phyloP scores from a whole-genome alignment of 2,888 invertebrate genomes.

The Harmothoe impar region DNA sequence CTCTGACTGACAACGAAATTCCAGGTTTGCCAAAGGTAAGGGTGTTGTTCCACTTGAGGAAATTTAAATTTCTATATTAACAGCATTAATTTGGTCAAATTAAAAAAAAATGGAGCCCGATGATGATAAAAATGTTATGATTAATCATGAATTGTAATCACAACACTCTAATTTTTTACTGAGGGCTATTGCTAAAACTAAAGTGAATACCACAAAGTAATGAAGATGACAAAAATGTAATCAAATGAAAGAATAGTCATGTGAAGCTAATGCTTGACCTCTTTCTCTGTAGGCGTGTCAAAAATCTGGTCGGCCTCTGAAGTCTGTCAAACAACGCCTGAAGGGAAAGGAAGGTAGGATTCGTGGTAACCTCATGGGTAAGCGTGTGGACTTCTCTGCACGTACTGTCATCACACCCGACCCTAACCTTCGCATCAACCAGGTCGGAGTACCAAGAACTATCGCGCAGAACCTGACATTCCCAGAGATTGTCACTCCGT shows the following conservation, averaged over 20 bases:
- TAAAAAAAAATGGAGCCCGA: neutral
- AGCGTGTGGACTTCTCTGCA: conserved; percentile 99
- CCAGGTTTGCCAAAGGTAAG: conserved; percentile 88
- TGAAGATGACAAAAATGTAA: too few species aligned
- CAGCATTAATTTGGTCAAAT: neutral
- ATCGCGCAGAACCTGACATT: conserved; percentile 99
- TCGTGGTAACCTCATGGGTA: conserved; percentile 99
- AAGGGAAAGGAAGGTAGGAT: conserved; percentile 99
- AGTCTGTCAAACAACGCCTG: conserved; percentile 96
- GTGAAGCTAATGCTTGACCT: too few species aligned
- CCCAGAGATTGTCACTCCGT: conserved; percentile 99
- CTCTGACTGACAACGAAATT: conserved; percentile 99
- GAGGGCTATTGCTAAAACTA: neutral
- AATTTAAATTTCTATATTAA: neutral
- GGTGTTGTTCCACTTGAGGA: too few species aligned
- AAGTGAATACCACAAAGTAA: too few species aligned
- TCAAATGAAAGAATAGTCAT: too few species aligned
- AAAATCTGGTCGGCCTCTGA: conserved; percentile 98
- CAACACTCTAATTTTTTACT: neutral
- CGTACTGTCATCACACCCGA: conserved; percentile 92
- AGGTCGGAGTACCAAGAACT: conserved; percentile 98
- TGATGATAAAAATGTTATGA: neutral
- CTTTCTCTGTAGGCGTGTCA: conserved; percentile 90
- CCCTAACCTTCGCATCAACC: conserved; percentile 90
- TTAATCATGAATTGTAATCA: neutral